A percentile compares a stretch with the other conserved stretches of the same genome.
Evolutionary conservation across 2,888 invertebrate genomes (phyloP).

Genomic region (Leptopterna dolabrata): DNA sequence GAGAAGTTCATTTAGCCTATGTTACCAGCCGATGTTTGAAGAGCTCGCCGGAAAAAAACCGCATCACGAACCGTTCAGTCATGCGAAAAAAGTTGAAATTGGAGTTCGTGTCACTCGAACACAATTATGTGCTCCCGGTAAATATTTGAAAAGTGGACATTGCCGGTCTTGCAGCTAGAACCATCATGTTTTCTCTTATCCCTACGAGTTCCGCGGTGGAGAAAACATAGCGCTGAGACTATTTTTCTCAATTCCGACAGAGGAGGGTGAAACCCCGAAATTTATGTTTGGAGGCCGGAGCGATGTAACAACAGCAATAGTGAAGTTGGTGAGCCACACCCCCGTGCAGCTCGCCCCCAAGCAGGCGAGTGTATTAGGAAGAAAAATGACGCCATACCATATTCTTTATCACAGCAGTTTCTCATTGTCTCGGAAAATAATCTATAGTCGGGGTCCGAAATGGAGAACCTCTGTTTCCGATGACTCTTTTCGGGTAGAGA

Average conservation of each 20-base stretch:
- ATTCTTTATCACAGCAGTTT: conserved; percentile 47
- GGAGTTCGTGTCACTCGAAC: too few species aligned
- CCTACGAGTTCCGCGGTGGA: too few species aligned
- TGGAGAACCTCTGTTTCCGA: conserved; percentile 50
- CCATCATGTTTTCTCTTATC: too few species aligned
- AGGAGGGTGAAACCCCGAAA: not conserved
- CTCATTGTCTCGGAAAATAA: conserved; percentile 24
- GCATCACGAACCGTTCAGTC: too few species aligned
- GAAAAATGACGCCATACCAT: conserved; percentile 43
- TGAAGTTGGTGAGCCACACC: conserved; percentile 27
- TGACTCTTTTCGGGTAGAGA: conserved; percentile 30
- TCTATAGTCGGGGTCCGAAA: not conserved
- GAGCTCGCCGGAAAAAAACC: too few species aligned
- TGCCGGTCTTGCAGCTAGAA: too few species aligned
- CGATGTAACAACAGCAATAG: not conserved
- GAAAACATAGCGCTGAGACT: not conserved
- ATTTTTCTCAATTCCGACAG: not conserved
- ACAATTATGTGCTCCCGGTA: too few species aligned
- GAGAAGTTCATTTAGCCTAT: too few species aligned
- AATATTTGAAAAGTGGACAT: too few species aligned
- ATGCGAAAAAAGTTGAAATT: too few species aligned
- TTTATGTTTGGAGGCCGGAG: conserved; percentile 13
- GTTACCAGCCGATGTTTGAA: too few species aligned
- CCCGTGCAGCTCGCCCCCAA: not conserved
- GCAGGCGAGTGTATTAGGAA: conserved; percentile 30